phyloP scores from a whole-genome alignment of 2,888 invertebrate genomes.

The Bombylius major region DNA sequence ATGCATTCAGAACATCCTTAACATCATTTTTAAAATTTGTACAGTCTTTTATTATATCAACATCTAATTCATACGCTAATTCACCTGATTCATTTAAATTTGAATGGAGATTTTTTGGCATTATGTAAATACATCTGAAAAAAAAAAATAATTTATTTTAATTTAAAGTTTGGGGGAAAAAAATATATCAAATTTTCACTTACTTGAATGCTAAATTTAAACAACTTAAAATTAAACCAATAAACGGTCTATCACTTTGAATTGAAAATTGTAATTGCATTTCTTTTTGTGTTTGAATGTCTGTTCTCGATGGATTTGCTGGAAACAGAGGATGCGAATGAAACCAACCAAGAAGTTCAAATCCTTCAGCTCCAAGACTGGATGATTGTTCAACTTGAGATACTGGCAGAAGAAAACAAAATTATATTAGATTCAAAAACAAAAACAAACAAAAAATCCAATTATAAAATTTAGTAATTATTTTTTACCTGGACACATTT shows the following conservation, averaged over 20 bases:
- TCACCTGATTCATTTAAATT: not conserved
- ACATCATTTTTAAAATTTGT: constrained; percentile 14
- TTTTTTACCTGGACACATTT: constrained; percentile 68
- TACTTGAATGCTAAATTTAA: constrained; percentile 17
- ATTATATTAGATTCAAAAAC: constrained; percentile 4
- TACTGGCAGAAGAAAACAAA: constrained; percentile 26
- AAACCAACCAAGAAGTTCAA: constrained; percentile 56
- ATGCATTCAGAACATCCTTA: constrained; percentile 11
- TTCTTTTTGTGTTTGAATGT: constrained; percentile 51
- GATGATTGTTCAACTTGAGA: constrained; percentile 51
- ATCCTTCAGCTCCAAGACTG: constrained; percentile 37
- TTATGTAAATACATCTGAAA: constrained; percentile 17
- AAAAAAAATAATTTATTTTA: not conserved
- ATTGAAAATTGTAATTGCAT: constrained; percentile 38
- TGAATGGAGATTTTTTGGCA: constrained; percentile 11
- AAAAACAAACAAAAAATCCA: constrained; percentile 2
- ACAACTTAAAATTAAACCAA: constrained; percentile 18
- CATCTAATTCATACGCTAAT: constrained; percentile 14
- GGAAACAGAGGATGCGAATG: constrained; percentile 65
- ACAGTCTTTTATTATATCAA: constrained; percentile 17
- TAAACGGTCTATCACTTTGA: constrained; percentile 15
- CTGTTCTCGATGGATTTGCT: constrained; percentile 54
- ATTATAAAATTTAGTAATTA: not conserved
- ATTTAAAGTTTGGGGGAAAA: not conserved
- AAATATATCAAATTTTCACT: not conserved